A percentile compares a stretch with the other conserved stretches of the same genome.
These are phyloP conservation scores for Diachrysia chrysitis DNA, from an alignment of 2,888 invertebrate species.

Conservation along the genomic window DNA sequence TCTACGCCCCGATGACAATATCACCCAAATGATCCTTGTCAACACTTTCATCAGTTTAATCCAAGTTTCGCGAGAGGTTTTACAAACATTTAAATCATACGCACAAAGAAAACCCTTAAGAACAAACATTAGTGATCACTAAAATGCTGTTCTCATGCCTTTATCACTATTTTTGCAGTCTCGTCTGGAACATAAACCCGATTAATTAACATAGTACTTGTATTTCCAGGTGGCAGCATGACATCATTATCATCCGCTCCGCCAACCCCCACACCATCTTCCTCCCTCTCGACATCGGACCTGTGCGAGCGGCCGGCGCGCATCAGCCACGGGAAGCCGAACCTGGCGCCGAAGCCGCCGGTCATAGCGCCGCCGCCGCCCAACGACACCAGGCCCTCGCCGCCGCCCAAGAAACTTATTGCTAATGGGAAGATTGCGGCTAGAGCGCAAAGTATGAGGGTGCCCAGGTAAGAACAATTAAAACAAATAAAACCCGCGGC, in stretches of 20 bases:
- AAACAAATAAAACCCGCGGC: background rate
- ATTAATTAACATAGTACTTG: background rate
- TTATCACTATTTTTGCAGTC: too few species aligned
- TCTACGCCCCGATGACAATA: too few species aligned
- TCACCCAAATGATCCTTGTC: too few species aligned
- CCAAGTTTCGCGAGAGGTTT: too few species aligned
- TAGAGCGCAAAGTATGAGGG: constrained; percentile 95
- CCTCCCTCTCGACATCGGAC: constrained; percentile 84
- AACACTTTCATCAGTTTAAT: too few species aligned
- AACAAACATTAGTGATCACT: too few species aligned
- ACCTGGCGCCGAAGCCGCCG: constrained; percentile 95
- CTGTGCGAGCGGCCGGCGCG: constrained; percentile 83
- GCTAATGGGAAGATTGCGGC: constrained; percentile 90
- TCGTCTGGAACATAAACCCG: too few species aligned
- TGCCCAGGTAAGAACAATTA: constrained; percentile 90
- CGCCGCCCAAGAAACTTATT: constrained; percentile 91
- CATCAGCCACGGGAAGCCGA: constrained; percentile 93
- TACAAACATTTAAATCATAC: too few species aligned
- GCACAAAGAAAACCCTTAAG: too few species aligned
- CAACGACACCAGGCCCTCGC: constrained; percentile 90
- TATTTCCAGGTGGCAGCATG: constrained; percentile 82
- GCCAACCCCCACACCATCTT: constrained; percentile 73
- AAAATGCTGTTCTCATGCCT: too few species aligned
- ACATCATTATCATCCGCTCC: constrained; percentile 79
- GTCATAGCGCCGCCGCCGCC: constrained; percentile 73